Conservation (phyloP, 92 coral and sea anemone species). For the Porites rus region DNA sequence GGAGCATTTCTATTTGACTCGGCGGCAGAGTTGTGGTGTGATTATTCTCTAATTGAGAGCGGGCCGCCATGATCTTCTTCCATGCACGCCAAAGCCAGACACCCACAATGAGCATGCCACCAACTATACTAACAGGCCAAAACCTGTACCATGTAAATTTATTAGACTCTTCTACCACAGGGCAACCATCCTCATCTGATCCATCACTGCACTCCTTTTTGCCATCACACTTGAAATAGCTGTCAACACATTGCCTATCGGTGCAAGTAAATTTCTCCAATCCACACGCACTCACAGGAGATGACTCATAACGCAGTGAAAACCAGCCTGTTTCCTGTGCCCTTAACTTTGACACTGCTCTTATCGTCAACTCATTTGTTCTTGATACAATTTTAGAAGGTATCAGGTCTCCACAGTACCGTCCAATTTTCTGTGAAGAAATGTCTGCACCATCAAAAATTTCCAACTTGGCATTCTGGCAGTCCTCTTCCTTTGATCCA, state of each 20-base stretch:
- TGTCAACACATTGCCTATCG: conserved; percentile 75
- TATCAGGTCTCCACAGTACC: conserved; percentile 70
- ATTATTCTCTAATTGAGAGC: conserved; percentile 60
- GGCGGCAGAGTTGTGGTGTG: conserved; percentile 62
- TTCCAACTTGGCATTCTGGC: conserved; percentile 75
- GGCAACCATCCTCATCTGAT: conserved; percentile 86
- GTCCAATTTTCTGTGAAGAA: conserved; percentile 66
- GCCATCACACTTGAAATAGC: conserved; percentile 68
- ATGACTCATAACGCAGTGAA: conserved; percentile 66
- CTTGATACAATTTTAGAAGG: conserved; percentile 76
- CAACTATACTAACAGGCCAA: conserved; percentile 89
- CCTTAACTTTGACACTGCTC: conserved; percentile 63
- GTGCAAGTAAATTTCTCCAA: conserved; percentile 71
- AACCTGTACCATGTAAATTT: conserved; percentile 83
- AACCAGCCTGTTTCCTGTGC: conserved; percentile 79
- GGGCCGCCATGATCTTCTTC: conserved; percentile 75
- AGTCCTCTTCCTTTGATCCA: conserved; percentile 46
- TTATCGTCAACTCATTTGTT: conserved; percentile 70
- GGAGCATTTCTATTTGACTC: conserved; percentile 41
- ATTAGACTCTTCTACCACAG: conserved; percentile 49
- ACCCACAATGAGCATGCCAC: conserved; percentile 85
- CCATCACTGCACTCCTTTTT: conserved; percentile 80
- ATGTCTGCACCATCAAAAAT: conserved; percentile 79
- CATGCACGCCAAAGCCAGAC: conserved; percentile 96
- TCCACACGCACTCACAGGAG: conserved; percentile 77